Evolutionary conservation across 2,113 vertebrate genomes (phyloP).

Genomic region (Sporophila hypoxantha): DNA sequence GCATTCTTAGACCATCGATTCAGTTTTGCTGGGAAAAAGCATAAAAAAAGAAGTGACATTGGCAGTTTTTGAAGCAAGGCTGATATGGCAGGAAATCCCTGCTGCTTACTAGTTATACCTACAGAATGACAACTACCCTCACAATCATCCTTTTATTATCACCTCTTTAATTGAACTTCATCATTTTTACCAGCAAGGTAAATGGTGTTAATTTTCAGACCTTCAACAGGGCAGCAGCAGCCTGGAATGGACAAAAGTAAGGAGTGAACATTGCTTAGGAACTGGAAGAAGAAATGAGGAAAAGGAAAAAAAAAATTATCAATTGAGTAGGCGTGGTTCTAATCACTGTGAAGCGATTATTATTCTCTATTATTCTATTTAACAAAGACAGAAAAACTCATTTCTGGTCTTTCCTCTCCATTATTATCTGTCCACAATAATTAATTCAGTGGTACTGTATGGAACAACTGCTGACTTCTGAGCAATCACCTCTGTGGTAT

Average conservation of each 20-base stretch:
- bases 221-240: neutral
- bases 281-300: neutral
- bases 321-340: neutral
- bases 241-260: neutral
- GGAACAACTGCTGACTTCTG: neutral
- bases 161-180: neutral
- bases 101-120: neutral
- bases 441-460: neutral
- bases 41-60: neutral
- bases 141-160: neutral
- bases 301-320: neutral
- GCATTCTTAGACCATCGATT: neutral
- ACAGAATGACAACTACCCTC: neutral
- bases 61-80: neutral
- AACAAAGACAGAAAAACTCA: neutral
- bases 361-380: neutral
- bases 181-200: neutral
- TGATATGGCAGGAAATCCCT: neutral
- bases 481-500: neutral
- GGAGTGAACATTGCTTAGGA: neutral
- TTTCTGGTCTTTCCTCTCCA: neutral
- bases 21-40: neutral
- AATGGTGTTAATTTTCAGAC: neutral
- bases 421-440: neutral
- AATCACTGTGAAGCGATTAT: neutral